Percentiles rank a stretch among this genome's conserved stretches.
phyloP scores from a whole-genome alignment of 2,113 vertebrate genomes.

The Clupea harengus region DNA sequence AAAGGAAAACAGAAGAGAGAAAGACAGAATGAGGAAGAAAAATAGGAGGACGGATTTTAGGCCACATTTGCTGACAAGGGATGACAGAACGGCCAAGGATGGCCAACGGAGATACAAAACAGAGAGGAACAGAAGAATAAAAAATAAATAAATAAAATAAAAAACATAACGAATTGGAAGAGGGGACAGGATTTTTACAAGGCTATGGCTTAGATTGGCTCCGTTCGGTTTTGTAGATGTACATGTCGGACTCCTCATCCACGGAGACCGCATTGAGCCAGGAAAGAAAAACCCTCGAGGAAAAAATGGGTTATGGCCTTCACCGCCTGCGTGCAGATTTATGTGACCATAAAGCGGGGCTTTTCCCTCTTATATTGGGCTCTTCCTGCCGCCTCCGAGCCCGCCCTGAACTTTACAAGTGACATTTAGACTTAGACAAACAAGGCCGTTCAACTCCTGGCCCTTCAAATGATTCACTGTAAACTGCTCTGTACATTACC shows the following conservation, averaged over 20 bases:
- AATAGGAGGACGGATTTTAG: not conserved
- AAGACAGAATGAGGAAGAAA: not conserved
- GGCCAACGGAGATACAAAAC: not conserved
- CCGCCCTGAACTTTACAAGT: slow-evolving; percentile 45
- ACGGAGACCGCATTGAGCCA: not conserved
- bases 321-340: slow-evolving; percentile 55
- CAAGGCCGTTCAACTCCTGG: slow-evolving; percentile 35
- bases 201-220: slow-evolving; percentile 2
- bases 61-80: not conserved
- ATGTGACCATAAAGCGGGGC: slow-evolving; percentile 62
- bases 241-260: slow-evolving; percentile 18
- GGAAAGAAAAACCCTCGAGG: slow-evolving; percentile 34
- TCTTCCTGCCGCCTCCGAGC: slow-evolving; percentile 52
- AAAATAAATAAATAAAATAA: not conserved
- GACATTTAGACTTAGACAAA: slow-evolving; percentile 60
- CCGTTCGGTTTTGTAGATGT: slow-evolving; percentile 13
- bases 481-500: not conserved
- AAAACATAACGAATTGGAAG: not conserved
- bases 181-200: not conserved
- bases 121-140: not conserved
- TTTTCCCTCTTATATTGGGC: slow-evolving; percentile 57
- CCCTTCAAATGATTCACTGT: slow-evolving; percentile 13
- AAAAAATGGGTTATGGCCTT: slow-evolving; percentile 48
- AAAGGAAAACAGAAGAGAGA: not conserved
- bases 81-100: not conserved